Evolutionary conservation across 1,140 invertebrate species (phyloP).

Genomic region (Chymomyza costata): DNA sequence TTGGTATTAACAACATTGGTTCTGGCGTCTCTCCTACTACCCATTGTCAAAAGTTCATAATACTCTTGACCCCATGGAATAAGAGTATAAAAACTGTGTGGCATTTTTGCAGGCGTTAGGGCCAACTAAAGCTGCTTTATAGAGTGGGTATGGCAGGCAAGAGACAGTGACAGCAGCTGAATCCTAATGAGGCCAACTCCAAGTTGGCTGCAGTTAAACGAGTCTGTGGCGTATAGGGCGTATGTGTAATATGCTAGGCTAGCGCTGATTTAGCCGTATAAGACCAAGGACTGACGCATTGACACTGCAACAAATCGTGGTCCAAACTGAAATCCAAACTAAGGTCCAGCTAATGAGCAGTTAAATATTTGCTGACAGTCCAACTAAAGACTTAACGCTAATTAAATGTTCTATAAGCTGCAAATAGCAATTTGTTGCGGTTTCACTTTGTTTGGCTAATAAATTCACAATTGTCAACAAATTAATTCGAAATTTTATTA

Average conservation of each 20-base stretch:
- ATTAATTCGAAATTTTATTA: slow-evolving; percentile 64
- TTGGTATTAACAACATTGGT: too few relatives aligned
- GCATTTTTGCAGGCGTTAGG: slow-evolving; percentile 28
- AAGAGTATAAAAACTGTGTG: too few relatives aligned
- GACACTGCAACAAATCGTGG: slow-evolving; percentile 19
- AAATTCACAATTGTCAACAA: slow-evolving; percentile 68
- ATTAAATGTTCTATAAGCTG: slow-evolving; percentile 64
- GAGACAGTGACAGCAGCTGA: slow-evolving; percentile 46
- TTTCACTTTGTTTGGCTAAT: slow-evolving; percentile 41
- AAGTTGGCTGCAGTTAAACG: too few relatives aligned
- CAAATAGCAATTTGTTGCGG: slow-evolving; percentile 24
- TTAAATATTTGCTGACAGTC: slow-evolving; percentile 66
- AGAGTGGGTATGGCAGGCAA: too few relatives aligned
- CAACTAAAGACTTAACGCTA: slow-evolving; percentile 39
- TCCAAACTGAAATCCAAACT: background rate
- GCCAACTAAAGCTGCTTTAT: slow-evolving; percentile 8
- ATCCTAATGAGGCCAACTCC: slow-evolving; percentile 59
- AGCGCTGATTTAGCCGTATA: slow-evolving; percentile 29
- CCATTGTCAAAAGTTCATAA: too few relatives aligned
- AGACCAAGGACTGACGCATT: slow-evolving; percentile 15
- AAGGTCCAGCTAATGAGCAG: slow-evolving; percentile 54
- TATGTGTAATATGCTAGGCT: slow-evolving; percentile 30
- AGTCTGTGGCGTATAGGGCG: slow-evolving; percentile 41
- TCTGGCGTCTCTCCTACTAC: too few relatives aligned
- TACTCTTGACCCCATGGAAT: too few relatives aligned